phyloP scores from a whole-genome alignment of 2,888 invertebrate species.

The Drosophila hamatofila region DNA sequence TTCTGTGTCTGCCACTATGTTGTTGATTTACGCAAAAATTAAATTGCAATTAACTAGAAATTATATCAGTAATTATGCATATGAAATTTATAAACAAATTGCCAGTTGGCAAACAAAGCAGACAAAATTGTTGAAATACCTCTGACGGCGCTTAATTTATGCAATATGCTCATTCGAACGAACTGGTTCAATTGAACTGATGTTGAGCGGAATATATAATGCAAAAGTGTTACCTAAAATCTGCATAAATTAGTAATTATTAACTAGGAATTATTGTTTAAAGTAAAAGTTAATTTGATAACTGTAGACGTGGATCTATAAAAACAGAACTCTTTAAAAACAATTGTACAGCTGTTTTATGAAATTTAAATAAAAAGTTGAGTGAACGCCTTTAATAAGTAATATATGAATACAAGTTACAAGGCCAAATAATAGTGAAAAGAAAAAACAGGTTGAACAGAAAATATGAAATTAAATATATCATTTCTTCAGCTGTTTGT shows the following conservation, averaged over 20 bases:
- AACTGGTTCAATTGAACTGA: constrained; percentile 18
- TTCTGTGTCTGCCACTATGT: neutral
- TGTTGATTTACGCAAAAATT: constrained; percentile 58
- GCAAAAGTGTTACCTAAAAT: neutral
- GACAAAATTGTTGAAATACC: constrained; percentile 27
- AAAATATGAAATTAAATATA: constrained; percentile 15
- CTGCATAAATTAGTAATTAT: neutral
- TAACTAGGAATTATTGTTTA: neutral
- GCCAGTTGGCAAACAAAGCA: constrained; percentile 45
- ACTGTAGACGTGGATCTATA: neutral
- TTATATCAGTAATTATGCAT: constrained; percentile 72
- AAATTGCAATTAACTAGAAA: constrained; percentile 74
- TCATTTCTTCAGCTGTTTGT: constrained; percentile 35
- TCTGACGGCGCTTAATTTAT: constrained; percentile 10
- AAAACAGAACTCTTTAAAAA: neutral
- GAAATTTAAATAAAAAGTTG: constrained; percentile 5
- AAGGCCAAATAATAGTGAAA: constrained; percentile 3
- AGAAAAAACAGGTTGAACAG: neutral
- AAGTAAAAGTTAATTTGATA: neutral
- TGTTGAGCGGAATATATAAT: neutral
- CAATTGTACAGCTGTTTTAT: constrained; percentile 32
- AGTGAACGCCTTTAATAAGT: constrained; percentile 21
- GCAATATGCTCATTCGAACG: constrained; percentile 8
- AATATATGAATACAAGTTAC: neutral
- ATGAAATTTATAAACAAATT: constrained; percentile 66